Percentiles rank a stretch among this genome's conserved stretches.
Evolutionary conservation across 2,113 vertebrate species (phyloP).

Genomic region (Bubo blakistoni): DNA sequence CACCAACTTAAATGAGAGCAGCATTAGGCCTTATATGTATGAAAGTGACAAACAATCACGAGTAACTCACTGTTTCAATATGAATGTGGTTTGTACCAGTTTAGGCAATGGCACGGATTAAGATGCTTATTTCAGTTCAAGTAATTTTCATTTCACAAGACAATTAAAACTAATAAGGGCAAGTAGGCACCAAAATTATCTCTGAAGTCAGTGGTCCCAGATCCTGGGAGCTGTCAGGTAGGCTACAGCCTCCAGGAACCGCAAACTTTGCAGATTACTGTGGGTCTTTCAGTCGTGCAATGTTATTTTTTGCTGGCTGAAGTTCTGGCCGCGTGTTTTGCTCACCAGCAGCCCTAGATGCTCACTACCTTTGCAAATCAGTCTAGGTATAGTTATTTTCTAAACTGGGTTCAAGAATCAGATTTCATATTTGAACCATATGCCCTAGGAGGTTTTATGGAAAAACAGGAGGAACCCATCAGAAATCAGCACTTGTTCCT

Average conservation of each 20-base stretch:
- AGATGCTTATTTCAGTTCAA: not conserved
- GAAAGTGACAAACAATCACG: not conserved
- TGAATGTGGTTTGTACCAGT: not conserved
- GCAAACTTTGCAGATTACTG: not conserved
- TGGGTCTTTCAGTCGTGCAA: not conserved
- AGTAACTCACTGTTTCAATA: not conserved
- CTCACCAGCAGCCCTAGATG: not conserved
- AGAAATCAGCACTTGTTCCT: conserved; percentile 5
- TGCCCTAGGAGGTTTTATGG: not conserved
- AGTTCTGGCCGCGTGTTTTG: not conserved
- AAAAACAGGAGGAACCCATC: not conserved
- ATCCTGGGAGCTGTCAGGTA: not conserved
- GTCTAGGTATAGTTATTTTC: not conserved
- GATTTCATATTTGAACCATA: not conserved
- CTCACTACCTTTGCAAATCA: not conserved
- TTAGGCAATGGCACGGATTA: not conserved
- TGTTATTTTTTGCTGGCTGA: not conserved
- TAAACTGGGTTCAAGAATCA: not conserved
- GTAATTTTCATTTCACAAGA: not conserved
- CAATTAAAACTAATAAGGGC: not conserved
- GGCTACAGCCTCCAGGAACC: not conserved
- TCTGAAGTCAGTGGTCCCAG: not conserved
- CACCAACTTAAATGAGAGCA: not conserved
- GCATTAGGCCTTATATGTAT: not conserved
- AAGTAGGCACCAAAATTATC: not conserved